phyloP scores from a whole-genome alignment of 2,797 vertebrate genomes.

The Hephaestus fuliginosus region DNA sequence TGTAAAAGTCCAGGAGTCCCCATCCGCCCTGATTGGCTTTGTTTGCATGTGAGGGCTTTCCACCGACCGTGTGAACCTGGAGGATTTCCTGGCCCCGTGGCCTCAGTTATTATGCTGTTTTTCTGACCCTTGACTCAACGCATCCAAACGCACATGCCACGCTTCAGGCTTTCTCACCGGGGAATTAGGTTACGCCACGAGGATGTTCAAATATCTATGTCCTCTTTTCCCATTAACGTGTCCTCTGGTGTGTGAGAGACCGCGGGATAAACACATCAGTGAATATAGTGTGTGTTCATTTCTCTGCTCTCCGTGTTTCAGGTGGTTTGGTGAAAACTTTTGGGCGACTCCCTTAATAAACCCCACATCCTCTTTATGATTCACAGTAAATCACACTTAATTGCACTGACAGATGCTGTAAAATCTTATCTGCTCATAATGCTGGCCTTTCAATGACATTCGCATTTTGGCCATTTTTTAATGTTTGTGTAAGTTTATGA shows the following conservation, averaged over 20 bases:
- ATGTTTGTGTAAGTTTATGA: conserved; percentile 77
- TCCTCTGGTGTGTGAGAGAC: background rate
- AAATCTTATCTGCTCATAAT: conserved; percentile 77
- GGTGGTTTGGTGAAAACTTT: conserved; percentile 44
- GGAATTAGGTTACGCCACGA: conserved; percentile 1
- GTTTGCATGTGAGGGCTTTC: conserved; percentile 44
- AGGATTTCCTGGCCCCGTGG: conserved; percentile 70
- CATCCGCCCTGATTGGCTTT: conserved; percentile 30
- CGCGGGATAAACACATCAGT: background rate
- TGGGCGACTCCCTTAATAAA: conserved; percentile 44
- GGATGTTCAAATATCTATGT: conserved; percentile 8
- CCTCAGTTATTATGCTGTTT: conserved; percentile 69
- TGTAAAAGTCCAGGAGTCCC: conserved; percentile 13
- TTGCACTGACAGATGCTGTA: conserved; percentile 62
- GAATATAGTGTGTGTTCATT: background rate
- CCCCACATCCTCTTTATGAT: conserved; percentile 63
- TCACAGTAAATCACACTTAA: conserved; percentile 69
- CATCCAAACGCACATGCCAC: conserved; percentile 25
- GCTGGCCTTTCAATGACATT: conserved; percentile 63
- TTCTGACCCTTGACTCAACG: conserved; percentile 50
- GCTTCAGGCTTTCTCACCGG: conserved; percentile 5
- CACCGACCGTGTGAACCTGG: conserved; percentile 55
- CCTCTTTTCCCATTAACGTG: background rate
- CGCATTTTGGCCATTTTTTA: conserved; percentile 56
- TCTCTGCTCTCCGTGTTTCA: conserved; percentile 48